Evolutionary conservation across 2,797 vertebrate genomes (phyloP).

Genomic region (Triplophysa yarkandensis): DNA sequence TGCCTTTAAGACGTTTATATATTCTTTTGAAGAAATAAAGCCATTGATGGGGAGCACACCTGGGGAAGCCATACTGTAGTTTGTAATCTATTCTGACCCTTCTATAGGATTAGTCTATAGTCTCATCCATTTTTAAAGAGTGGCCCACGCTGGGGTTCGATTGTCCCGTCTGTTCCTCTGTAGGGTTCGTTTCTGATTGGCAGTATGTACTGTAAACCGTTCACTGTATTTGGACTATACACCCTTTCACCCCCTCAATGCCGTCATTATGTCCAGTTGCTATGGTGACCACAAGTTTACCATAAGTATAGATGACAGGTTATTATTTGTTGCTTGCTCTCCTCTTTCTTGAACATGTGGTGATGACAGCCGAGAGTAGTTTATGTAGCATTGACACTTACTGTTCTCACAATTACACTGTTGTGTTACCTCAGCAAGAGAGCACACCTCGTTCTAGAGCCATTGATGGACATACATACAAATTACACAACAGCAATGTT

Average conservation of each 20-base stretch:
- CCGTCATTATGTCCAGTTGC: conserved; percentile 60
- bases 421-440: conserved; percentile 1
- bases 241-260: conserved; percentile 53
- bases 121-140: conserved; percentile 79
- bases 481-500: conserved; percentile 56
- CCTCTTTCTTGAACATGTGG: conserved; percentile 50
- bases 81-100: conserved; percentile 40
- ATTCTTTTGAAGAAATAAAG: too few species aligned
- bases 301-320: conserved; percentile 59
- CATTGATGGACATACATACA: conserved; percentile 27
- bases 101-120: conserved; percentile 51
- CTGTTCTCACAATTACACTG: conserved; percentile 23
- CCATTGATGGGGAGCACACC: too few species aligned
- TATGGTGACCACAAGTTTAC: conserved; percentile 60
- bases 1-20: too few species aligned
- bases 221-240: conserved; percentile 56
- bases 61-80: neutral
- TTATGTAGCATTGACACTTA: conserved; percentile 40
- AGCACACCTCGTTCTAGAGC: conserved; percentile 1
- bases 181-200: conserved; percentile 59
- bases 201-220: conserved; percentile 36
- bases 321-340: conserved; percentile 63
- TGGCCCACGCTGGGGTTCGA: conserved; percentile 64
- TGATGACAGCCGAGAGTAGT: conserved; percentile 56
- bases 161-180: conserved; percentile 65